Evolutionary conservation across 2,888 invertebrate species (phyloP), one percentile per base, ranked within the genome.

Genomic region (Mystacides longicornis): DNA sequence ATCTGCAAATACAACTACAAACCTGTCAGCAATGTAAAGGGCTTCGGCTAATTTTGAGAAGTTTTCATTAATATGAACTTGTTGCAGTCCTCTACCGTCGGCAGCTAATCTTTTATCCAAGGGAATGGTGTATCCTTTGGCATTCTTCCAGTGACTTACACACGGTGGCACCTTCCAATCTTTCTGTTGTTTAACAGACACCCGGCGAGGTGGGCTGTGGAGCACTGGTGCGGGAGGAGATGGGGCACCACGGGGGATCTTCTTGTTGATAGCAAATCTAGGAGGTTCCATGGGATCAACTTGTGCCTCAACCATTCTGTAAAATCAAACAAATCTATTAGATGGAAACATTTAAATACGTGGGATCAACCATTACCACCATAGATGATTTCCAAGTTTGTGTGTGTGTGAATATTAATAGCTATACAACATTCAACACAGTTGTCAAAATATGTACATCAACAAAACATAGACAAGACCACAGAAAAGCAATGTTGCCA

Each of bases 101-200:
- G 99, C 98, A 0, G 99, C 99, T 59, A 99, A 75, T 59, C 99
- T 85, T 73, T 99, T 99, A 73, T 99, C 98, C 63, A 99, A 73
- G 0, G 98, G 98, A 63, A 99, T 97, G 0, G 98, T 99, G 75
- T 96, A 96, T 65, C 92, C 86, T 71, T 96, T 97, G 3, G 97
- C 93, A 71, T 99, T 99, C 75, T 99, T 99, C 99, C 99, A 99
- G 69, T 99, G 99, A 0, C 93, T 94, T 62, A 99, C 97, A 66
- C 98, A 99, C 0, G 99, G 99, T 5, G 99, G 99, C 55, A 82
- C 90, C 74, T 98, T 98, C 99, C 99, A 99, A 70, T 99, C 99
- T 59, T 96, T 87, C 69, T 99, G 99, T 69, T 99, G 99, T 68
- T 98, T 97, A 0, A 97, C 97, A 2, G 98, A 96, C 0, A 96